Evolutionary conservation across 2,888 invertebrate species (phyloP).

Genomic region (Sarcophaga rosellei): DNA sequence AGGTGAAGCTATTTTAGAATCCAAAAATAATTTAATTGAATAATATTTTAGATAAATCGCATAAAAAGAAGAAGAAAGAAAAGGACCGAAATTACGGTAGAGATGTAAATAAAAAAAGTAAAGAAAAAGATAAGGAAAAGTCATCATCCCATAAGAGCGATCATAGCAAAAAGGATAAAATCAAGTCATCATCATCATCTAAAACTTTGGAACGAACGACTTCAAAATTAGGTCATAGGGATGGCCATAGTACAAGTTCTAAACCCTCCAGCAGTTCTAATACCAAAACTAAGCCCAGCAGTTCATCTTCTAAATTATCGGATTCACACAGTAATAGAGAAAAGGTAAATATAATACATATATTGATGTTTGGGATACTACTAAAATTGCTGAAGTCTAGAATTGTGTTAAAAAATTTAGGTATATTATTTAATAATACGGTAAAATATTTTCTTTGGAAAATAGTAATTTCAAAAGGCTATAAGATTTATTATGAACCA

Average conservation of each 20-base stretch:
- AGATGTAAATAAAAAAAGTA: conserved; percentile 54
- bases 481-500: background rate
- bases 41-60: conserved; percentile 74
- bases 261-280: conserved; percentile 22
- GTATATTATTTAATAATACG: background rate
- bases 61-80: conserved; percentile 81
- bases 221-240: conserved; percentile 66
- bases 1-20: background rate
- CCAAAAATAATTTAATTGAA: background rate
- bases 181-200: conserved; percentile 47
- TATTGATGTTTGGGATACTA: background rate
- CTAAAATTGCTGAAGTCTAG: background rate
- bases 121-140: conserved; percentile 60
- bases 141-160: conserved; percentile 55
- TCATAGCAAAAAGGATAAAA: conserved; percentile 59
- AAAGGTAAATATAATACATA: conserved; percentile 31
- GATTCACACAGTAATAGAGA: conserved; percentile 40
- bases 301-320: conserved; percentile 31
- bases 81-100: conserved; percentile 73
- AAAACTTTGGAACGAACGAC: conserved; percentile 55
- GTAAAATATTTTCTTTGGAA: background rate
- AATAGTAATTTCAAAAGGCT: background rate
- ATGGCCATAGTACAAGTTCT: conserved; percentile 25
- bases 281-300: conserved; percentile 34
- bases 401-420: background rate